phyloP scores from a whole-genome alignment of 2,797 vertebrate genomes.

The Psittacula derbiana region DNA sequence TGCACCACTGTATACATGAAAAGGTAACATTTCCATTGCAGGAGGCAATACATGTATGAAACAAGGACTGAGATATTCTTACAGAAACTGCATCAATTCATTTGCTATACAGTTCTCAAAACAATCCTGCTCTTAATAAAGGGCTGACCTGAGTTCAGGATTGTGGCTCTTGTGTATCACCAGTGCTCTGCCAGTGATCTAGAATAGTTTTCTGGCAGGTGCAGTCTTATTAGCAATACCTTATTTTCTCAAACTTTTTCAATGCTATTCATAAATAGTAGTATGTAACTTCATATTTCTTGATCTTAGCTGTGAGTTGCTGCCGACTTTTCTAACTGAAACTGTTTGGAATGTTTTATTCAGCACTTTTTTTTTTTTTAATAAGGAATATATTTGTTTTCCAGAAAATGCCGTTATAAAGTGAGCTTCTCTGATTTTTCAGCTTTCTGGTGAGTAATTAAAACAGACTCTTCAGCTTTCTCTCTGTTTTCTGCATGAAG shows the following conservation, averaged over 20 bases:
- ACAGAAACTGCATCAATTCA: slow-evolving; percentile 52
- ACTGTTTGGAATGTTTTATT: background rate
- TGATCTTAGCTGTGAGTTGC: background rate
- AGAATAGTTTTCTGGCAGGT: slow-evolving; percentile 23
- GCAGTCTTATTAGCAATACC: background rate
- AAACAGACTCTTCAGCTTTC: background rate
- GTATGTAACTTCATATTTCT: background rate
- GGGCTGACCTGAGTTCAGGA: slow-evolving; percentile 28
- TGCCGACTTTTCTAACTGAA: background rate
- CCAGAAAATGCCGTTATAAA: background rate
- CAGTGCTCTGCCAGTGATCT: background rate
- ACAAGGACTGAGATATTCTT: slow-evolving; percentile 49
- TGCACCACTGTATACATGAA: slow-evolving; percentile 39
- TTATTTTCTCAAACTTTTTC: slow-evolving; percentile 26
- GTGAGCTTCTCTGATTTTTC: background rate
- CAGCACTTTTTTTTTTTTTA: background rate
- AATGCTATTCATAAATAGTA: slow-evolving; percentile 13
- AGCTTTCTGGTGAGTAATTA: background rate
- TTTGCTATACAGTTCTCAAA: slow-evolving; percentile 52
- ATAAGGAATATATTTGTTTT: background rate
- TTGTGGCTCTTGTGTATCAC: slow-evolving; percentile 25
- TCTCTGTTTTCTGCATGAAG: background rate
- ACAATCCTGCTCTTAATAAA: slow-evolving; percentile 45
- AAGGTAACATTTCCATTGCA: slow-evolving; percentile 62
- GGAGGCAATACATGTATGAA: slow-evolving; percentile 57